Conservation (phyloP, 2,113 vertebrate genomes). For the Vulpes vulpes region DNA sequence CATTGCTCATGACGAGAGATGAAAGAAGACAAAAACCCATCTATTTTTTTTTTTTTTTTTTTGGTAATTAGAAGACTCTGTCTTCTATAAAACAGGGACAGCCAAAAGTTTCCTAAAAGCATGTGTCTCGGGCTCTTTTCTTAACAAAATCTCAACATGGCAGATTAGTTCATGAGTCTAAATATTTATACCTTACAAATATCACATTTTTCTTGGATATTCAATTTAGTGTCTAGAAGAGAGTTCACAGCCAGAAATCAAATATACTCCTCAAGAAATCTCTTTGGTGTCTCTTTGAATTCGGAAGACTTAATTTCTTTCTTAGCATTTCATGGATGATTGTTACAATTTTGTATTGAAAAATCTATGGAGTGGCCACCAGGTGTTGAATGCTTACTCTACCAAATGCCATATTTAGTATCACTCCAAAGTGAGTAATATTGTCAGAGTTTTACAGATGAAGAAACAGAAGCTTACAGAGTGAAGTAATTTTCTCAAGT, state of each 20-base stretch:
- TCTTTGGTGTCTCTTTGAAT: conserved; percentile 38
- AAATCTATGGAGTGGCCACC: neutral
- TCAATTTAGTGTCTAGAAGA: conserved; percentile 32
- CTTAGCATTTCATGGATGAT: neutral
- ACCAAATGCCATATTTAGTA: neutral
- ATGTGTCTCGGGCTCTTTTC: neutral
- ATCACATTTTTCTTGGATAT: conserved; percentile 64
- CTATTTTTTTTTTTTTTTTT: neutral
- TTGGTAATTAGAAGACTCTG: conserved; percentile 45
- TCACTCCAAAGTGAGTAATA: neutral
- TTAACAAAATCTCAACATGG: conserved; percentile 35
- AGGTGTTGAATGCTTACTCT: neutral
- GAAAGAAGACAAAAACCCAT: conserved; percentile 30
- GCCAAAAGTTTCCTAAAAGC: neutral
- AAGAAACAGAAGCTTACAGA: neutral
- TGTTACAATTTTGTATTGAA: neutral
- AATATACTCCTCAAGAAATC: neutral
- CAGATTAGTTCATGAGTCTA: conserved; percentile 68
- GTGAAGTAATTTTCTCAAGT: neutral
- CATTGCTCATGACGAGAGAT: conserved; percentile 25
- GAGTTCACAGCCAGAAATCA: conserved; percentile 23
- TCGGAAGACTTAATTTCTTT: conserved; percentile 26
- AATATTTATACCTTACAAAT: conserved; percentile 45
- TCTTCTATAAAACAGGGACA: conserved; percentile 50
- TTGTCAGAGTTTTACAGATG: neutral